Conservation (phyloP, 2,797 vertebrate species). For the Tympanoctomys barrerae region DNA sequence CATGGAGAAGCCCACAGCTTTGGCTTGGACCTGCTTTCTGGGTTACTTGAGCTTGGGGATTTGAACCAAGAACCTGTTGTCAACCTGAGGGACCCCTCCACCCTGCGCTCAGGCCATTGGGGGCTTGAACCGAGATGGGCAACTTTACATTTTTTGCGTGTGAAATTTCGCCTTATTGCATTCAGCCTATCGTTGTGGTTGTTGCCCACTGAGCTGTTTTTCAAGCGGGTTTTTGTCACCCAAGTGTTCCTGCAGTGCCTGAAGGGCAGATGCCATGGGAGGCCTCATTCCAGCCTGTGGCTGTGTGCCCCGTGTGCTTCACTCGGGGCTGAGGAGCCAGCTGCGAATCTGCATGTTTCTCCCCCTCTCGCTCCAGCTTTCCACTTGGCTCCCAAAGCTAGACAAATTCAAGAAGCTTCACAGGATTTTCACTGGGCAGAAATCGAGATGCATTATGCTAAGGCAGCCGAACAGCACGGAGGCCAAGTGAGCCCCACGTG, state of each 20-base stretch:
- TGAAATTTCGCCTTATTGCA: constrained; percentile 57
- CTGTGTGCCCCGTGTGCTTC: not conserved
- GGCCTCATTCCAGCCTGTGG: not conserved
- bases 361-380: not conserved
- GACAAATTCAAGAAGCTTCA: not conserved
- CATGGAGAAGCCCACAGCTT: not conserved
- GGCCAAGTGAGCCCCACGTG: not conserved
- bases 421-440: not conserved
- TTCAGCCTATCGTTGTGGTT: constrained; percentile 28
- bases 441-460: not conserved
- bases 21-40: not conserved
- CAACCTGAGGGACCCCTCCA: not conserved
- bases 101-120: not conserved
- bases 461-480: not conserved
- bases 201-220: constrained; percentile 57
- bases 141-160: not conserved
- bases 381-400: not conserved
- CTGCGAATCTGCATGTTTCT: not conserved
- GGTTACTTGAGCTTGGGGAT: not conserved
- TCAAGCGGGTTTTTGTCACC: constrained; percentile 19
- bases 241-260: not conserved
- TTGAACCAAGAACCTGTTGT: not conserved
- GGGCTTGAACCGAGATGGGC: constrained; percentile 31
- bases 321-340: constrained; percentile 8
- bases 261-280: not conserved